A percentile compares a stretch with the other conserved stretches of the same genome.
Conservation (phyloP, 2,113 vertebrate species). For the Monopterus albus region DNA sequence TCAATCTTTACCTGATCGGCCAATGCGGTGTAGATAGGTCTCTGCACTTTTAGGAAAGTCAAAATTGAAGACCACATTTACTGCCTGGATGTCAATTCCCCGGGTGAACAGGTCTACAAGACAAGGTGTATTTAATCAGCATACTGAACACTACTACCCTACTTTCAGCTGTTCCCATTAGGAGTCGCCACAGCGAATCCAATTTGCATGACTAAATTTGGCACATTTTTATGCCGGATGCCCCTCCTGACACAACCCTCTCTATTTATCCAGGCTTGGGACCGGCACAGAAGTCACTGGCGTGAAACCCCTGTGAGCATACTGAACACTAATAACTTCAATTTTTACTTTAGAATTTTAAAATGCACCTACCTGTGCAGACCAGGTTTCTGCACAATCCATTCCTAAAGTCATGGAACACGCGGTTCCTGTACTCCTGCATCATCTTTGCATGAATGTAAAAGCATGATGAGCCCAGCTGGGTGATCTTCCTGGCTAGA, state of each 20-base stretch:
- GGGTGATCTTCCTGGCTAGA: constrained; percentile 81
- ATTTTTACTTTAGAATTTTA: not conserved
- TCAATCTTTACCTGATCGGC: constrained; percentile 75
- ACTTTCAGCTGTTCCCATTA: too few species aligned
- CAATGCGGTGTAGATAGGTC: constrained; percentile 81
- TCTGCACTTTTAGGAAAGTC: constrained; percentile 82
- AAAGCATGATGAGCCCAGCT: constrained; percentile 81
- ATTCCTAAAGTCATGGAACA: constrained; percentile 78
- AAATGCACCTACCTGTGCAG: constrained; percentile 71
- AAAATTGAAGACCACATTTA: constrained; percentile 83
- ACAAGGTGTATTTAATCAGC: not conserved
- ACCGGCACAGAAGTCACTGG: too few species aligned
- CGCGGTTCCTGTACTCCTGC: constrained; percentile 77
- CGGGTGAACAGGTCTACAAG: constrained; percentile 79
- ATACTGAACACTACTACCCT: not conserved
- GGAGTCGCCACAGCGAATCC: too few species aligned
- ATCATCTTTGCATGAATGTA: constrained; percentile 84
- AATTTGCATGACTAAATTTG: too few species aligned
- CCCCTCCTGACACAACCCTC: too few species aligned
- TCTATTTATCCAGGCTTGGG: too few species aligned
- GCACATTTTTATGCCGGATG: too few species aligned
- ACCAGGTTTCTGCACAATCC: constrained; percentile 82
- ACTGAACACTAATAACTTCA: not conserved
- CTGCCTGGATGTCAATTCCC: constrained; percentile 82
- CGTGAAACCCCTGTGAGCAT: too few species aligned